Conservation (phyloP, 2,888 invertebrate species). For the Tetheella fluctuosa region DNA sequence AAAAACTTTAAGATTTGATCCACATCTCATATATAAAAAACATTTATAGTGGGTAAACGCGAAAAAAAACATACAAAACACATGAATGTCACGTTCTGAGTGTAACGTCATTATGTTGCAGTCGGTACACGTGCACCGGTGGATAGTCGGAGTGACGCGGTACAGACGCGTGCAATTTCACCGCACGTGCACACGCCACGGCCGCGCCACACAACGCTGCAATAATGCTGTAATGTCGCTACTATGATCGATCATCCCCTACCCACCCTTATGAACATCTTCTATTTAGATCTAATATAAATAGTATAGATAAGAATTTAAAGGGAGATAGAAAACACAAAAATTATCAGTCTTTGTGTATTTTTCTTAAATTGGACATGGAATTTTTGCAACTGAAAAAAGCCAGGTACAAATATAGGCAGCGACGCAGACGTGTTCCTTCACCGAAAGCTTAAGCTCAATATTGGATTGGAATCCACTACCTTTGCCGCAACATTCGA, state of each 20-base stretch:
- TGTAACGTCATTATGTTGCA: conserved; percentile 14
- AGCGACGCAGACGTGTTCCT: too few relatives aligned
- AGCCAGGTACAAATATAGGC: neutral
- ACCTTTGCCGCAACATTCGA: too few relatives aligned
- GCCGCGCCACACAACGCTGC: conserved; percentile 26
- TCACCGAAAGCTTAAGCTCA: too few relatives aligned
- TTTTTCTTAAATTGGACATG: neutral
- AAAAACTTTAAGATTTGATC: too few relatives aligned
- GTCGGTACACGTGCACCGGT: conserved; percentile 18
- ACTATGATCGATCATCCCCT: conserved; percentile 46
- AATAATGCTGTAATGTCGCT: conserved; percentile 45
- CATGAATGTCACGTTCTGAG: neutral
- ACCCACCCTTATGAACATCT: conserved; percentile 7
- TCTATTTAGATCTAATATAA: neutral
- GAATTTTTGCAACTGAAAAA: neutral
- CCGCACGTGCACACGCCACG: conserved; percentile 43
- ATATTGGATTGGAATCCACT: too few relatives aligned
- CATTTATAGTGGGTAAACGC: too few relatives aligned
- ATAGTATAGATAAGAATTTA: neutral
- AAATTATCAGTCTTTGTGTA: neutral
- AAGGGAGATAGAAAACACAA: neutral
- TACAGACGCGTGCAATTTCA: conserved; percentile 58
- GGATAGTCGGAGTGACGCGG: conserved; percentile 36
- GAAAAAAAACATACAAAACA: neutral
- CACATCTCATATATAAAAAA: too few relatives aligned